Evolutionary conservation across 2,113 vertebrate genomes (phyloP).

Genomic region (Passerina amoena): DNA sequence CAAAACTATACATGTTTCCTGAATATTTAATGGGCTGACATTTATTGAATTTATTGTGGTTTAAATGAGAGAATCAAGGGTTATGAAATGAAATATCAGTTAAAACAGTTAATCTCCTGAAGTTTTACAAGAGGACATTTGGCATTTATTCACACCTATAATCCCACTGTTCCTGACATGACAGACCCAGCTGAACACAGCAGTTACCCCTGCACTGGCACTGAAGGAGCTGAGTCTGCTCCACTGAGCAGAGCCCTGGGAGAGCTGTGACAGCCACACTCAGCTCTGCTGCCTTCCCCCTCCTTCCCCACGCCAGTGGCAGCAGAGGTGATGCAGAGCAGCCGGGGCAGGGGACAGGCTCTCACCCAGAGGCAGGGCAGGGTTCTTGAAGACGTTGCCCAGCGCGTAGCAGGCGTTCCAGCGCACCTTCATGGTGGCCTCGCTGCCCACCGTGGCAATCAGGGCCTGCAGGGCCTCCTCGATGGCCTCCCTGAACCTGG

Average conservation of each 20-base stretch:
- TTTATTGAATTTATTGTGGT: background rate
- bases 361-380: constrained; percentile 88
- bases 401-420: constrained; percentile 97
- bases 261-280: background rate
- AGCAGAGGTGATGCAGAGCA: background rate
- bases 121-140: background rate
- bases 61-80: background rate
- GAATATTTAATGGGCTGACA: background rate
- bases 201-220: background rate
- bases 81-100: background rate
- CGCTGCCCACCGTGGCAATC: constrained; percentile 84
- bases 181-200: background rate
- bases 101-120: background rate
- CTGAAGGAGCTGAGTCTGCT: background rate
- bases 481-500: constrained; percentile 83
- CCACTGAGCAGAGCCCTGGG: background rate
- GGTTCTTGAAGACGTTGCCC: constrained; percentile 93
- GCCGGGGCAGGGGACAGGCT: background rate
- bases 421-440: constrained; percentile 94
- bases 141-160: background rate
- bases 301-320: background rate
- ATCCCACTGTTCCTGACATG: background rate
- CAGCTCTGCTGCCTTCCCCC: background rate
- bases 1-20: background rate
- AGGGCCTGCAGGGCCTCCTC: constrained; percentile 87